Evolutionary conservation across 2,797 vertebrate species (phyloP), one percentile per base, ranked within the genome.

Genomic region (Chaetodon trifasciatus): DNA sequence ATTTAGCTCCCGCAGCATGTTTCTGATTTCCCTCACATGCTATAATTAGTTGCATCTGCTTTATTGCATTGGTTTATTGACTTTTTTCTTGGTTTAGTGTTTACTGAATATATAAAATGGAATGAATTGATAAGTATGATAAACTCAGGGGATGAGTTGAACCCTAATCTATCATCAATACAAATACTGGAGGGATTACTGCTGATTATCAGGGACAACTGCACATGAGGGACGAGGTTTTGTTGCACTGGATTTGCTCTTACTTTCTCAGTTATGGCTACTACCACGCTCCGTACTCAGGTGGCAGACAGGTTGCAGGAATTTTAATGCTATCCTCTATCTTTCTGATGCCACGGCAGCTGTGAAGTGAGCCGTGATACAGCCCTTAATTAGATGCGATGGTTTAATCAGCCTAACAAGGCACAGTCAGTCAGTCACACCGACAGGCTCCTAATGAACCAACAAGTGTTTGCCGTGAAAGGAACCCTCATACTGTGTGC

Each of bases 341-440:
- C 74, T 84, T 69, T 83, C 44, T 63, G 74, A 82, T 61, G 81
- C 70, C 52, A 62, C 67, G 74, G 74, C 79, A 78, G 76, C 81
- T 74, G 82, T 70, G 77, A 89, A 82, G 52, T 79, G 73, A 81
- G 78, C 81, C 58, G 49, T 85, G 80, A 83, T 85, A 55, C 69
- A 73, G 55, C 61, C 46, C 19, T 70, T 92, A 83, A 93, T 91
- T 87, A 86, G 74, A 85, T 17, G 44, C 50, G 68, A 91, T 83
- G 84, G 83, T 88, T 91, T 90, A 89, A 91, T 92, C 85, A 90
- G 84, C 82, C 79, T 81, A 89, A 92, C 85, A 87, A 91, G 79
- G 77, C 66, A 37, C 70, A 81, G 76, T 81, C 81, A 84, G 79
- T 86, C 88, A 65, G 83, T 86, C 87, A 80, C 85, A 89, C 66